Base-by-base conservation (phyloP, 2,113 vertebrate genomes). In the Rhombomys opimus region DNA sequence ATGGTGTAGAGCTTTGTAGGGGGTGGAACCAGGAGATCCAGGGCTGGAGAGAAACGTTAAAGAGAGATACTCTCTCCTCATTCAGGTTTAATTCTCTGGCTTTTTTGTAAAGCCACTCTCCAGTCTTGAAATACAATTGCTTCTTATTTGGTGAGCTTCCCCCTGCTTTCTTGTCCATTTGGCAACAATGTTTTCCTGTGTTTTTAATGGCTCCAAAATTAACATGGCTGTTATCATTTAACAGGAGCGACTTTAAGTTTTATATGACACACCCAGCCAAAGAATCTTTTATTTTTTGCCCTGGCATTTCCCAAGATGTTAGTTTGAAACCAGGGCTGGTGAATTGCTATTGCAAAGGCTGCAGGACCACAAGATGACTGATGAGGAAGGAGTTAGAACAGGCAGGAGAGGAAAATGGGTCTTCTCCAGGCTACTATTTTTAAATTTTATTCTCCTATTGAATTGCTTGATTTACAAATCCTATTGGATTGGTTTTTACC, bases 201-300 rank as follows among this genome's bases (percentile, higher is more conserved):
- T 91, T 96, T 98, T 98, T 95, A 94, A 96, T 96, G 87, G 85
- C 94, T 97, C 38, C 90, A 63, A 97, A 97, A 97, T 97, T 95
- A 97, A 94, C 89, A 90, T 90, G 72, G 14, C 96, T 97, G 67
- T 94, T 95, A 96, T 92, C 92, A 95, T 98, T 97, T 95, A 96
- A 95, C 95, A 96, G 97, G 91, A 97, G 93, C 68, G 96, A 86
- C 91, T 97, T 96, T 52, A 96, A 93, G 87, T 95, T 97, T 97
- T 97, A 41, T 91, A 52, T 97, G 88, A 97, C 81, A 95, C 89
- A 22, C 78, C 87, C 94, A 96, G 76, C 92, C 46, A 81, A 96
- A 91, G 97, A 96, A 93, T 96, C 65, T 95, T 95, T 96, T n/a
- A 46, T 77, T 82, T 97, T 97, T 41, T 91, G 46, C 57, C 73